These are phyloP conservation scores for Procambarus virginalis DNA, from an alignment of 1,140 invertebrate genomes.

Conservation along the genomic window DNA sequence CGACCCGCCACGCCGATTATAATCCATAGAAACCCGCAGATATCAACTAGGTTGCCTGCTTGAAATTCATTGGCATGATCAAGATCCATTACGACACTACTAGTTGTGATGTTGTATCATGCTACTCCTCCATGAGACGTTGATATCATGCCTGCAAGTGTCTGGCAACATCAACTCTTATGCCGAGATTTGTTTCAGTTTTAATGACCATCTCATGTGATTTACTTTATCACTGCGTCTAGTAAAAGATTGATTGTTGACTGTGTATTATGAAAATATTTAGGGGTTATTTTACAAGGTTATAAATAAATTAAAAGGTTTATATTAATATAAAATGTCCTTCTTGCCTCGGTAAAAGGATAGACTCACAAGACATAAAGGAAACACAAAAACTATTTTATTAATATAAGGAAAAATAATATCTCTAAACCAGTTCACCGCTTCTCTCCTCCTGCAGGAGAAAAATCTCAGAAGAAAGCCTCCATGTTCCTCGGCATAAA, in stretches of 20 bases:
- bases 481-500: constrained; percentile 21
- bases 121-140: neutral
- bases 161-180: too few species aligned
- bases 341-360: too few species aligned
- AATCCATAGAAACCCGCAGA: constrained; percentile 44
- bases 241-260: neutral
- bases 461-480: neutral
- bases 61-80: constrained; percentile 42
- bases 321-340: too few species aligned
- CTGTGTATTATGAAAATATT: neutral
- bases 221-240: neutral
- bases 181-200: too few species aligned
- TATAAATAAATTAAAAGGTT: too few species aligned
- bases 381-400: too few species aligned
- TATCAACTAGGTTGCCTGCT: constrained; percentile 42
- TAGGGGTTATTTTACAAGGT: neutral
- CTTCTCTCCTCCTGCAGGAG: neutral
- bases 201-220: too few species aligned
- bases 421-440: neutral
- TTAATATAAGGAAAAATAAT: too few species aligned
- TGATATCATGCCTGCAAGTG: neutral
- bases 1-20: constrained; percentile 19
- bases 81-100: neutral
- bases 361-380: too few species aligned
- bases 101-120: neutral